Evolutionary conservation across 2,113 vertebrate species (phyloP), one percentile per base, ranked within the genome.

Genomic region (Holacanthus passer): DNA sequence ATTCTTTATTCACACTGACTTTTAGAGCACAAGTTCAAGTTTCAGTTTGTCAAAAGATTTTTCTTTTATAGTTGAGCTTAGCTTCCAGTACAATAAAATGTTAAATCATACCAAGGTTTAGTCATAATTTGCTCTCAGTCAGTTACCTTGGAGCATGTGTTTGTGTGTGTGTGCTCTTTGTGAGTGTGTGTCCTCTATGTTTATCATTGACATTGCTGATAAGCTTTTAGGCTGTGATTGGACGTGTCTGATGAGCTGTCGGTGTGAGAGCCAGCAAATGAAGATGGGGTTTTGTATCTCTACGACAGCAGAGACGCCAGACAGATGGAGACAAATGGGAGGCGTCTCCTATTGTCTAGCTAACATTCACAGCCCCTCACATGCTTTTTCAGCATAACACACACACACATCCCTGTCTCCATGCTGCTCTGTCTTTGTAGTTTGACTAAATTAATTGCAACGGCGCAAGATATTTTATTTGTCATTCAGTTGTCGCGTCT

Each of bases 271-370:
- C 73, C 78, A 24, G 77, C 35, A 77, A 90, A 88, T 87, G 70
- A 89, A 87, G 85, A 90, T 84, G 74, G 60, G 81, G 31, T 47
- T 82, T 72, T 83, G 41, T 82, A 63, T 81, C 41, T 20, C 70
- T 67, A 52, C 8, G 76, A 79, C 81, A 75, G 70, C 45, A 14
- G 52, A 86, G 87, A 88, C 45, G 41, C 43, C 85, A 75, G 82
- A 62, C 84, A 83, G 78, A 91, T 92, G 80, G 83, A 93, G 89
- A 93, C 83, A 83, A 92, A 94, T 92, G 81, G 72, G 71, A 83
- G 83, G 53, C 29, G 73, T 89, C 63, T 86, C 60, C 62, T 66
- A 59, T 82, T 85, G 83, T 87, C 81, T 78, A 27, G 45, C 82
- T 45, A 60, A 48, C 71, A 72, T 63, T 83, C 60, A 60, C 69